A percentile compares a stretch with the other conserved stretches of the same genome.
Evolutionary conservation across 2,888 invertebrate species (phyloP).

Genomic region (Lasiommata megera): DNA sequence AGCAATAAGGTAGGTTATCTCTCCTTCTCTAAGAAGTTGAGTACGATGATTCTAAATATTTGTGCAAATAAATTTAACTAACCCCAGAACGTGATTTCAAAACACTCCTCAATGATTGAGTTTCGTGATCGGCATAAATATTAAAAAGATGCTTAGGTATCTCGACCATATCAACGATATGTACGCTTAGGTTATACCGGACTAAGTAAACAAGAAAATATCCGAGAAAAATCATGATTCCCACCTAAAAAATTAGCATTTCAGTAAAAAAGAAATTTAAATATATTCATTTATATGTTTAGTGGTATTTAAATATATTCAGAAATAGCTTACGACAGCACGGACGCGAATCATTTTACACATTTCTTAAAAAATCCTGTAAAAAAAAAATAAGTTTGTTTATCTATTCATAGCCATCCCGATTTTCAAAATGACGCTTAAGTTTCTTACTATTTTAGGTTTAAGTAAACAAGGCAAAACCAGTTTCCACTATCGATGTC

Average conservation of each 20-base stretch:
- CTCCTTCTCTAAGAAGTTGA: too few relatives aligned
- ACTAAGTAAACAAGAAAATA: conserved; percentile 72
- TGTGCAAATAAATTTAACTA: not conserved
- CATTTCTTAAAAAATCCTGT: conserved; percentile 44
- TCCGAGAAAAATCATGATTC: conserved; percentile 82
- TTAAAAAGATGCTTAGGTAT: conserved; percentile 35
- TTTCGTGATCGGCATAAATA: conserved; percentile 16
- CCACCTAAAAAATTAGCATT: conserved; percentile 55
- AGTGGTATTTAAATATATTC: conserved; percentile 7
- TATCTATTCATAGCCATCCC: conserved; percentile 24
- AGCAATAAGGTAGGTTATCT: too few relatives aligned
- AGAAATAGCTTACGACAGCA: conserved; percentile 54
- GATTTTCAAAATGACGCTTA: conserved; percentile 6
- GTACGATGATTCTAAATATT: too few relatives aligned
- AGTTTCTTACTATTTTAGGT: not conserved
- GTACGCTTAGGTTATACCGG: conserved; percentile 70
- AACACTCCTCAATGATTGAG: conserved; percentile 22
- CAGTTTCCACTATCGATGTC: not conserved
- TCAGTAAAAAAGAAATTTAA: too few relatives aligned
- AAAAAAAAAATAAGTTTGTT: conserved; percentile 10
- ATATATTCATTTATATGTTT: too few relatives aligned
- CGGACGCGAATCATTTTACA: conserved; percentile 62
- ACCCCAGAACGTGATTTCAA: conserved; percentile 32
- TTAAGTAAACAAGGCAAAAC: not conserved
- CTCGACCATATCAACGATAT: conserved; percentile 67